Base-by-base conservation (phyloP, 2,888 invertebrate genomes). In the Dynastes maya region DNA sequence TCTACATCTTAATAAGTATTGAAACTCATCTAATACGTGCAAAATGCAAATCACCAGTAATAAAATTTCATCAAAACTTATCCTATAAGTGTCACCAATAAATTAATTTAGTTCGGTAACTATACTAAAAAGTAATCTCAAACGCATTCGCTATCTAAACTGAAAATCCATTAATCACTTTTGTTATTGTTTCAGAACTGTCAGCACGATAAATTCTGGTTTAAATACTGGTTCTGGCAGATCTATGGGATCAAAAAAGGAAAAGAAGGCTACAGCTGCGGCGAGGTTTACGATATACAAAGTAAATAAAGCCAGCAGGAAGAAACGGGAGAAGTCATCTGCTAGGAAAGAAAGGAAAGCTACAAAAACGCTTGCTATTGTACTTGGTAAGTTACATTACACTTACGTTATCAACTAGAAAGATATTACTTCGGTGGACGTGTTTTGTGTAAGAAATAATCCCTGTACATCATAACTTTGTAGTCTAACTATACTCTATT, bases 291-390 rank as follows among this genome's bases (percentile, higher is more conserved):
- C 96, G 81, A 96, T 97, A 86, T 97, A 96, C 90, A 97, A 97
- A 89, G 96, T 96, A 78, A 96, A 97, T 90, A 98, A 97, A 89
- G 97, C 97, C 64, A 96, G 96, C 86, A 94, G 96, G 88, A 97
- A 98, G 91, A 98, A 98, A 90, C 91, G 97, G 71, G 97, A 97
- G 86, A 97, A 97, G 86, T 96, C 96, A 29, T 96, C 97, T 0
- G 97, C 97, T 2, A 96, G 96, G 88, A 97, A 96, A 85, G 99
- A 99, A 87, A 92, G 98, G 80, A 98, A 99, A 89, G 99, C 99
- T 49, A 99, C 99, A 8, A 99, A 99, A 91, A 99, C 99, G 8
- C 90, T 99, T 83, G 99, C 98, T 78, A 98, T 99, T 89, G 99
- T 99, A 83, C 92, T 99, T 88, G 98, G 99, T 99, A 90, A 93